Evolutionary conservation across 2,113 vertebrate species (phyloP).

Genomic region (Amblyornis subalaris): DNA sequence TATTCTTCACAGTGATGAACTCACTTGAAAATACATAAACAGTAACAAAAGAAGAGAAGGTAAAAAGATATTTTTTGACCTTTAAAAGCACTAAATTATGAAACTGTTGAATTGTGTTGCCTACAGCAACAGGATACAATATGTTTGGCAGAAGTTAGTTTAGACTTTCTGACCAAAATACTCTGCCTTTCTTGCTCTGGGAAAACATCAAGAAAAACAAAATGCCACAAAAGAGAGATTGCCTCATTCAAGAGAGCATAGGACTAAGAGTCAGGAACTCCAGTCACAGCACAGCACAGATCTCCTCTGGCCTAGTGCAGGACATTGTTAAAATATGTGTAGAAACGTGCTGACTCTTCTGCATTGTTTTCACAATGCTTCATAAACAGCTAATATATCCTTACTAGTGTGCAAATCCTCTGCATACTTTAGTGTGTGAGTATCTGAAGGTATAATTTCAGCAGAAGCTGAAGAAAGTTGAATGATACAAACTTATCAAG

Average conservation of each 20-base stretch:
- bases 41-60: neutral
- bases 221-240: neutral
- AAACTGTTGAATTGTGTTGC: conserved; percentile 28
- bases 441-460: neutral
- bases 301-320: neutral
- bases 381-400: neutral
- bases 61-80: neutral
- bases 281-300: neutral
- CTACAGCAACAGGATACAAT: neutral
- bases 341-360: neutral
- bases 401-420: neutral
- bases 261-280: neutral
- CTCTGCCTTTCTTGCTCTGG: neutral
- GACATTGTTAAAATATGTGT: neutral
- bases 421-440: neutral
- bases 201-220: neutral
- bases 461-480: neutral
- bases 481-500: neutral
- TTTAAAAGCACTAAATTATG: neutral
- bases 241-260: neutral
- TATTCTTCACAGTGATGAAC: neutral
- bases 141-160: conserved; percentile 25
- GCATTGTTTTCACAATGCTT: neutral
- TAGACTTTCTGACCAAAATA: conserved; percentile 13
- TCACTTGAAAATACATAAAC: neutral